Evolutionary conservation across 2,888 invertebrate genomes (phyloP).

Genomic region (Archaeoteleia sp.): DNA sequence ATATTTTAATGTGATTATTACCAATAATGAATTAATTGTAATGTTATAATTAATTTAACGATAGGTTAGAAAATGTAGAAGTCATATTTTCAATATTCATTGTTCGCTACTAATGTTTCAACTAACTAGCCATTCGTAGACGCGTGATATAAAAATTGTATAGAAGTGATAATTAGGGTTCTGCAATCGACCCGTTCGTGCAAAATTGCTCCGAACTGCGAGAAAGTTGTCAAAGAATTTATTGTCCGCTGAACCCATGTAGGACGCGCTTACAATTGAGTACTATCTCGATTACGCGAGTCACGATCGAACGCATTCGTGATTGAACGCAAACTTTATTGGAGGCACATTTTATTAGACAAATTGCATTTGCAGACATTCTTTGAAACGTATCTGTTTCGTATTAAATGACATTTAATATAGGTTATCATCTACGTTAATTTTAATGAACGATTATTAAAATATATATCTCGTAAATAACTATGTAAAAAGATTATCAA

Average conservation of each 20-base stretch:
- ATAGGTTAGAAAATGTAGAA: too few species aligned
- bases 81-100: too few species aligned
- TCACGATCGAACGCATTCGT: conserved; percentile 42
- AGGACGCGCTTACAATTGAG: conserved; percentile 16
- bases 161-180: conserved; percentile 19
- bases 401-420: too few species aligned
- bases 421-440: too few species aligned
- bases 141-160: not conserved
- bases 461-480: too few species aligned
- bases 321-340: conserved; percentile 44
- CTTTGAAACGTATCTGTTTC: conserved; percentile 8
- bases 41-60: too few species aligned
- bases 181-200: not conserved
- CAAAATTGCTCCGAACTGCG: conserved; percentile 4
- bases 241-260: conserved; percentile 31
- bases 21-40: not conserved
- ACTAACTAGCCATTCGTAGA: too few species aligned
- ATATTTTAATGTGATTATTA: not conserved
- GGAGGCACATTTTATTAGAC: conserved; percentile 36
- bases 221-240: conserved; percentile 40
- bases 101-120: too few species aligned
- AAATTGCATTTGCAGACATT: conserved; percentile 21
- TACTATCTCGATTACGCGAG: conserved; percentile 36
- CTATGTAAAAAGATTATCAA: too few species aligned
- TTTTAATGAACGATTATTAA: too few species aligned